Evolutionary conservation across 2,113 vertebrate genomes (phyloP).

Genomic region (Cranoglanis bouderius): DNA sequence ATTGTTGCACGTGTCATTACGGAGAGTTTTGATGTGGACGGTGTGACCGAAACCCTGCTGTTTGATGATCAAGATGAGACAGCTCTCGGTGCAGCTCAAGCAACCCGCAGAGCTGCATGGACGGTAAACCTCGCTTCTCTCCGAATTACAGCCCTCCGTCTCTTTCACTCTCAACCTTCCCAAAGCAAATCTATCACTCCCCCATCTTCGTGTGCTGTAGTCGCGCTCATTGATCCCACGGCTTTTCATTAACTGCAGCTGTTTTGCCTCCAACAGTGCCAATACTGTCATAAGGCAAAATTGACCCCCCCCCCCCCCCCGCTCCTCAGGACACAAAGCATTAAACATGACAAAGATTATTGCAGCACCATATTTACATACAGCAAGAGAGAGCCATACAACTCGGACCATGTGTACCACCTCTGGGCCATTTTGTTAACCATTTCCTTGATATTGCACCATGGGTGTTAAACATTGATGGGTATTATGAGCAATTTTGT

Average conservation of each 20-base stretch:
- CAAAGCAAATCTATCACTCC: not conserved
- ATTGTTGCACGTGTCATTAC: conserved; percentile 18
- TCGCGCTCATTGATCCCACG: conserved; percentile 6
- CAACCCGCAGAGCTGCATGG: not conserved
- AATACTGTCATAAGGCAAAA: not conserved
- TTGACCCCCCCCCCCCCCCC: too few species aligned
- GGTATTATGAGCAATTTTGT: not conserved
- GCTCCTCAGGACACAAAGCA: not conserved
- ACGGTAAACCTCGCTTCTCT: not conserved
- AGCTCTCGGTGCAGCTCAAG: not conserved
- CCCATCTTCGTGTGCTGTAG: not conserved
- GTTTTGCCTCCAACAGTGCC: not conserved
- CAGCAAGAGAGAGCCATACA: not conserved
- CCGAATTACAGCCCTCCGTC: not conserved
- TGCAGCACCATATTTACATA: not conserved
- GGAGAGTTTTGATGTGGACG: conserved; percentile 5
- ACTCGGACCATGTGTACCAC: not conserved
- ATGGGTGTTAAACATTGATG: not conserved
- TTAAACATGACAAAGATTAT: conserved; percentile 20
- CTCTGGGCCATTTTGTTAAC: not conserved
- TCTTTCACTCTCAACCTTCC: not conserved
- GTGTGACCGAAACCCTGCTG: conserved; percentile 2
- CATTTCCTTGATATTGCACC: not conserved
- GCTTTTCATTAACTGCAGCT: conserved; percentile 19
- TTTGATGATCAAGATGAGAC: conserved; percentile 8